Percentiles rank a stretch among this genome's conserved stretches.
Evolutionary conservation across 1,140 invertebrate species (phyloP).

Genomic region (Oppia nitens): DNA sequence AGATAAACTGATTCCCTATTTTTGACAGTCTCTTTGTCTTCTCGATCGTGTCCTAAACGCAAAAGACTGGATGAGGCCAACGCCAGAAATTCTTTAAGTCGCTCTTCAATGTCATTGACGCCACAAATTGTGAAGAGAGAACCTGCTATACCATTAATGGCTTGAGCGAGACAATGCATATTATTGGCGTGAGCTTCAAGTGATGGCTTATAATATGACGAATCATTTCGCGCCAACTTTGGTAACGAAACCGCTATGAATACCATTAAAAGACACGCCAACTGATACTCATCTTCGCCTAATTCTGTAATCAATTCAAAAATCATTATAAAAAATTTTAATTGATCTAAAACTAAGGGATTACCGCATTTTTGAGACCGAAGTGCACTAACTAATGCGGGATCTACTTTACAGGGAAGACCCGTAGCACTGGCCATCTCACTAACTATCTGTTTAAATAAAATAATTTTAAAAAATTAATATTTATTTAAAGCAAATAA

Average conservation of each 20-base stretch:
- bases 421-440: conserved; percentile 95
- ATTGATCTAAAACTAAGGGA: background rate
- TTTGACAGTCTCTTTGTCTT: conserved; percentile 73
- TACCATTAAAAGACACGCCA: conserved; percentile 92
- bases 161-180: conserved; percentile 88
- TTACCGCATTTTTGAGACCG: conserved; percentile 59
- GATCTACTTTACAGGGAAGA: conserved; percentile 79
- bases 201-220: conserved; percentile 69
- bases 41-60: conserved; percentile 74
- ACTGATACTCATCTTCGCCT: conserved; percentile 79
- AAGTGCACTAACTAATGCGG: conserved; percentile 71
- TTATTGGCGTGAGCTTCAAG: conserved; percentile 93
- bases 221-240: conserved; percentile 76
- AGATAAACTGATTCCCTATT: conserved; percentile 93
- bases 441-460: conserved; percentile 49
- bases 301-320: conserved; percentile 31
- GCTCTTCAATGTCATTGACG: conserved; percentile 83
- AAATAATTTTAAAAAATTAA: background rate
- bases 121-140: conserved; percentile 90
- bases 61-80: conserved; percentile 86
- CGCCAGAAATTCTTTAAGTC: conserved; percentile 96
- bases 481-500: conserved; percentile 1
- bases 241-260: conserved; percentile 96
- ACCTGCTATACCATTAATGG: conserved; percentile 90
- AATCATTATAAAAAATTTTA: background rate